These are phyloP conservation scores for Fratercula arctica DNA, from an alignment of 2,797 vertebrate genomes.

Conservation along the genomic window DNA sequence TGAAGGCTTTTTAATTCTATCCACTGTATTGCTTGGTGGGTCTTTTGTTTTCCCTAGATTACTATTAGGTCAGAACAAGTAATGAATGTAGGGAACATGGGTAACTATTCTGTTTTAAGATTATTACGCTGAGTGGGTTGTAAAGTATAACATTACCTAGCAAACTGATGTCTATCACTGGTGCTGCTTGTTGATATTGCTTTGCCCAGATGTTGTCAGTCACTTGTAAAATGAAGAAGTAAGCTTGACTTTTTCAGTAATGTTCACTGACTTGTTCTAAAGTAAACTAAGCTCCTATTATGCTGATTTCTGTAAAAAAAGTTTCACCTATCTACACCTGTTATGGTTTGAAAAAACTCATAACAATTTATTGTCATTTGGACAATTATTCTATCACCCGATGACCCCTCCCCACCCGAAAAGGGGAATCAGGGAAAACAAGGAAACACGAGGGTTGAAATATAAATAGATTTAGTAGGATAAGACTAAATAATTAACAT, in stretches of 20 bases:
- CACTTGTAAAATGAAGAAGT: not conserved
- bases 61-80: slow-evolving; percentile 3
- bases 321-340: not conserved
- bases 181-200: not conserved
- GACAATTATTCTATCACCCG: no score
- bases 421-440: no score
- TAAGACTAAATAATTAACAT: no score
- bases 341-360: no score
- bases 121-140: not conserved
- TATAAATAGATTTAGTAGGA: no score
- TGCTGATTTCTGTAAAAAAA: not conserved
- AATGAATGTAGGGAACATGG: not conserved
- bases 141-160: not conserved
- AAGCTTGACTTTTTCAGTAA: not conserved
- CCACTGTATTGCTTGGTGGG: not conserved
- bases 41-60: not conserved
- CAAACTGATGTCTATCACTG: not conserved
- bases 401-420: no score
- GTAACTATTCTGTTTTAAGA: not conserved
- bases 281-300: not conserved
- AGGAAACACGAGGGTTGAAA: no score
- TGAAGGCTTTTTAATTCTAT: not conserved
- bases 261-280: not conserved
- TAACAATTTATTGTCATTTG: no score
- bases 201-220: not conserved